Base-by-base conservation (phyloP, 37 sponge, comb jelly and placozoan genomes). In the Mnemiopsis leidyi region DNA sequence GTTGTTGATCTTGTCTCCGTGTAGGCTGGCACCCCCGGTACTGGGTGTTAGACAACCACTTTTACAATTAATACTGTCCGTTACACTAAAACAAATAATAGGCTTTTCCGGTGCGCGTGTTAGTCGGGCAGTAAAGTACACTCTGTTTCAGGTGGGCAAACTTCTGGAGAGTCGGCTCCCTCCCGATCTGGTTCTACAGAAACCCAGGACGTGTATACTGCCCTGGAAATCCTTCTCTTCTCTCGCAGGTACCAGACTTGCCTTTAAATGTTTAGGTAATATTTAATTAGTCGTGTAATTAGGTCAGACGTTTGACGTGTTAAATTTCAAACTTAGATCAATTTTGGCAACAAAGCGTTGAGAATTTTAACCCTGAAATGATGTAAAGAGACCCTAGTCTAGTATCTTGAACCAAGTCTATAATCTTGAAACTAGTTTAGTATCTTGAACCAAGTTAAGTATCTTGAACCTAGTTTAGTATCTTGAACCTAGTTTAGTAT, bases 171-270 rank as follows among this genome's bases (percentile, higher is more conserved):
- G 37, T 20, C 26, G 23, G 9, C 36, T 79, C 16, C 82, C 82
- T 1, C 1, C 30, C 21, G 37, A 79, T 20, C 82, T 79, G 82
- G 82, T 79, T 9, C 36, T 32, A 18, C 37, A 79, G 35, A 69
- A 69, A 25, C 73, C 73, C 1, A 21, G 73, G 28, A 79, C 82
- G 1, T 36, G 37, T 9, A 32, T 79, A 23, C 36, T 79, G 1
- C 21, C 82, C 21, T 79, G 82, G 82, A 79, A 79, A 79, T 79
- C 38, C 37, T 79, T 79, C 82, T 79, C 82, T 36, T 32, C 37
- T 2, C 36, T 79, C 7, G 82, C 82, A 16, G 82, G 82, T 79
- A 33, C n/a, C n/a, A n/a, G n/a, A n/a, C n/a, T n/a, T 61, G 68
- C 68, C 18, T 61, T 61, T 9, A 61, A 61, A 61, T 61, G 68